phyloP scores from a whole-genome alignment of 2,797 vertebrate genomes.

The Scomberomorus guttatus region DNA sequence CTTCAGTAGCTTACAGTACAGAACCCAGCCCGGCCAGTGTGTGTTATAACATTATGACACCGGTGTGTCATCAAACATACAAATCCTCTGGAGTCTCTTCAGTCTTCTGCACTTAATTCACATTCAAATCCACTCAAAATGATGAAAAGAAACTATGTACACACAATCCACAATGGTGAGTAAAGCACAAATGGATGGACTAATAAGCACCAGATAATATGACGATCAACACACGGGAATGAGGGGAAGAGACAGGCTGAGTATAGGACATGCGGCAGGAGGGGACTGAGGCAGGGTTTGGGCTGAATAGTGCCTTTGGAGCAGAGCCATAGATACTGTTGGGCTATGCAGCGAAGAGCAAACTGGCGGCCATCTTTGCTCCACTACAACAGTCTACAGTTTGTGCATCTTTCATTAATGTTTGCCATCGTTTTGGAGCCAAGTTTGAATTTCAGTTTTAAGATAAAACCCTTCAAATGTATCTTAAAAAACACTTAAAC shows the following conservation, averaged over 20 bases:
- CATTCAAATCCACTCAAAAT: conserved; percentile 65
- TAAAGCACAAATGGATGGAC: conserved; percentile 40
- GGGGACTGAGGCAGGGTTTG: conserved; percentile 6
- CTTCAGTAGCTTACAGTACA: conserved; percentile 73
- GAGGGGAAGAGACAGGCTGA: conserved; percentile 10
- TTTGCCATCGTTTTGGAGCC: conserved; percentile 25
- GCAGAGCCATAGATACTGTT: conserved; percentile 38
- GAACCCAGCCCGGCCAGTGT: conserved; percentile 48
- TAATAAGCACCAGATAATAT: conserved; percentile 50
- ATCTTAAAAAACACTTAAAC: conserved; percentile 16
- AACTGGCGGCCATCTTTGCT: conserved; percentile 38
- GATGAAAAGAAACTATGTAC: conserved; percentile 46
- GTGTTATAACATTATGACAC: conserved; percentile 34
- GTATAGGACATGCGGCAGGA: conserved; percentile 57
- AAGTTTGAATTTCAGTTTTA: conserved; percentile 9
- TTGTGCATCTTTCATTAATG: conserved; percentile 32
- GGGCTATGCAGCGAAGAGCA: conserved; percentile 50
- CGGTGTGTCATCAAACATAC: conserved; percentile 26
- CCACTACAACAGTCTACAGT: conserved; percentile 1
- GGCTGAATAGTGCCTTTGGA: conserved; percentile 25
- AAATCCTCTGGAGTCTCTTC: conserved; percentile 38
- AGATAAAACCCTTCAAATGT: conserved; percentile 18
- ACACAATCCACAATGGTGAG: conserved; percentile 51
- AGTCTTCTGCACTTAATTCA: conserved; percentile 41
- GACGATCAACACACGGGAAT: conserved; percentile 38